A percentile compares a stretch with the other conserved stretches of the same genome.
Conservation (phyloP, 2,113 vertebrate species). For the Holacanthus passer region DNA sequence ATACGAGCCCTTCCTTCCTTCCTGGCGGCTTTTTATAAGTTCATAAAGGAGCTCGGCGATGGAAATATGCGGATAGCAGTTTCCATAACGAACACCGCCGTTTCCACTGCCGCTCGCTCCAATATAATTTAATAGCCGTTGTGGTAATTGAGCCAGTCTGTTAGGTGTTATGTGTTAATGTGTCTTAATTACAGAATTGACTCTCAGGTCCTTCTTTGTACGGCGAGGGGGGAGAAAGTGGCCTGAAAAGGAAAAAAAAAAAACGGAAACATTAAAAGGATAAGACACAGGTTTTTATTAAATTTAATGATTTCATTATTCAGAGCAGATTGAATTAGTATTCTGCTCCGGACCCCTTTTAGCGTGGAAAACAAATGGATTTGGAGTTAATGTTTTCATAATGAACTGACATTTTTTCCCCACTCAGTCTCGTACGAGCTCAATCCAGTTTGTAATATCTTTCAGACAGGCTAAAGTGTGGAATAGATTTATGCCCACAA, state of each 20-base stretch:
- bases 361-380: conserved; percentile 63
- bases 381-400: conserved; percentile 59
- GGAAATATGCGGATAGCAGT: conserved; percentile 59
- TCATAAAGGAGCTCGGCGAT: conserved; percentile 55
- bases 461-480: conserved; percentile 50
- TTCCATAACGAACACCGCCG: conserved; percentile 59
- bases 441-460: conserved; percentile 49
- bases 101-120: conserved; percentile 61
- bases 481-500: conserved; percentile 58
- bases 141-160: conserved; percentile 75
- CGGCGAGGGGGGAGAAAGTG: not conserved
- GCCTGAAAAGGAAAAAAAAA: conserved; percentile 25
- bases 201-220: conserved; percentile 51
- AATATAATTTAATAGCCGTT: conserved; percentile 74
- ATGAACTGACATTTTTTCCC: conserved; percentile 34
- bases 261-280: conserved; percentile 24
- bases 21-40: conserved; percentile 19
- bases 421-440: not conserved
- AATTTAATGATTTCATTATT: conserved; percentile 66
- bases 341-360: conserved; percentile 45
- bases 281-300: conserved; percentile 48
- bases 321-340: conserved; percentile 53
- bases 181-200: conserved; percentile 76
- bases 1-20: conserved; percentile 26
- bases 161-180: conserved; percentile 73